Percentiles rank a stretch among this genome's conserved stretches.
These are phyloP conservation scores for Aplysina aerophoba DNA, from an alignment of 37 sponge, comb jelly and placozoan species.

Conservation along the genomic window DNA sequence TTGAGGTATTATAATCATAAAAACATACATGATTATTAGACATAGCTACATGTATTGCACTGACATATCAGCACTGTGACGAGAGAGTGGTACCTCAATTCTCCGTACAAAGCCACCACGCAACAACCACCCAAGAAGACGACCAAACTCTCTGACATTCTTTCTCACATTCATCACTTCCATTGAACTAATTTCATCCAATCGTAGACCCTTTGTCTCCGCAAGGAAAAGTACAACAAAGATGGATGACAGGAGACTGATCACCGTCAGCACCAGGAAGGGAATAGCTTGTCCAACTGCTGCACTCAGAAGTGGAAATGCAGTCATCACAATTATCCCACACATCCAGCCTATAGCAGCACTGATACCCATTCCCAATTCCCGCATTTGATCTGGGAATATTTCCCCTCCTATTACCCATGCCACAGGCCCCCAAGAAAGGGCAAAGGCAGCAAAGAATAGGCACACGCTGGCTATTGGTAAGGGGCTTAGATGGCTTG, in stretches of 20 bases:
- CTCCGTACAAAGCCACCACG: too few relatives aligned
- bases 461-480: conserved; percentile 36
- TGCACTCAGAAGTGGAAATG: conserved; percentile 1
- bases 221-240: conserved; percentile 64
- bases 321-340: neutral
- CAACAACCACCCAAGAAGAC: neutral
- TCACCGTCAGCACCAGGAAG: conserved; percentile 36
- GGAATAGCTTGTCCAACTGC: conserved; percentile 29
- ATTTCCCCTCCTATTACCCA: conserved; percentile 58
- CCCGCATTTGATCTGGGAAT: conserved; percentile 37
- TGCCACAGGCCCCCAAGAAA: conserved; percentile 68
- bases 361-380: conserved; percentile 31
- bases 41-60: too few relatives aligned
- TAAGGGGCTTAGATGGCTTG: conserved; percentile 14
- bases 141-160: conserved; percentile 10
- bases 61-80: too few relatives aligned
- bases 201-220: conserved; percentile 62
- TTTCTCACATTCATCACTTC: neutral
- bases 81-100: too few relatives aligned
- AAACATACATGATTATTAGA: too few relatives aligned
- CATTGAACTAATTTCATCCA: conserved; percentile 48
- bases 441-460: conserved; percentile 35
- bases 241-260: conserved; percentile 29
- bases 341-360: conserved; percentile 17
- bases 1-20: too few relatives aligned